phyloP scores from a whole-genome alignment of 2,888 invertebrate species.

The Callyntrura guangdongensis region DNA sequence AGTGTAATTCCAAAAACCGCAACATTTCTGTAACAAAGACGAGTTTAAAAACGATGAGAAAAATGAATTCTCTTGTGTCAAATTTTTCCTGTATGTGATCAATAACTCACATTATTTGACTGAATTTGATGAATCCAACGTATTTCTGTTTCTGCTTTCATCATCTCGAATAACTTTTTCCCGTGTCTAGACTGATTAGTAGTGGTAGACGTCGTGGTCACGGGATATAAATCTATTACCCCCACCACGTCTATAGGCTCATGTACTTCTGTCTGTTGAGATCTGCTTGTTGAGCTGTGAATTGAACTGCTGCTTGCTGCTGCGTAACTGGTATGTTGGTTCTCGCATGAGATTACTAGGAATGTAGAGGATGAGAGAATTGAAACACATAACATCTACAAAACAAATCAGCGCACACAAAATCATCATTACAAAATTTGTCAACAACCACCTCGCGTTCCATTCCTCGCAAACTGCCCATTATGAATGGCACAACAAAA shows the following conservation, averaged over 20 bases:
- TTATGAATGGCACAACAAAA: too few relatives aligned
- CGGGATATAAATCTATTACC: slow-evolving; percentile 53
- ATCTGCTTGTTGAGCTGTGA: slow-evolving; percentile 69
- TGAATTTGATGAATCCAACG: slow-evolving; percentile 81
- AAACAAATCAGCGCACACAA: neutral
- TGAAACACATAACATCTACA: slow-evolving; percentile 78
- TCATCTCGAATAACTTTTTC: slow-evolving; percentile 71
- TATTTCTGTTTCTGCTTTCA: slow-evolving; percentile 77
- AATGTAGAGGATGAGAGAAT: slow-evolving; percentile 79
- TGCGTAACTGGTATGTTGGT: slow-evolving; percentile 70
- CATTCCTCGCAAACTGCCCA: too few relatives aligned
- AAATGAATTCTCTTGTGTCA: too few relatives aligned
- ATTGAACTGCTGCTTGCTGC: slow-evolving; percentile 60
- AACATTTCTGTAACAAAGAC: slow-evolving; percentile 69
- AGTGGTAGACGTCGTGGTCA: neutral
- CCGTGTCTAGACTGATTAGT: slow-evolving; percentile 76
- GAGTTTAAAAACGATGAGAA: too few relatives aligned
- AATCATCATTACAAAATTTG: neutral
- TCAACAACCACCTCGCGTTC: neutral
- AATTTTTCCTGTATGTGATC: neutral
- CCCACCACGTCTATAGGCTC: slow-evolving; percentile 64
- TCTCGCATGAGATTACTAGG: slow-evolving; percentile 75
- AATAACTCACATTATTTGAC: slow-evolving; percentile 64
- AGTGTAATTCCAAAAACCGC: slow-evolving; percentile 80
- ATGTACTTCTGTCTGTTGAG: slow-evolving; percentile 54